Evolutionary conservation across 2,888 invertebrate genomes (phyloP).

Genomic region (Rhimphoctona megacephalus): DNA sequence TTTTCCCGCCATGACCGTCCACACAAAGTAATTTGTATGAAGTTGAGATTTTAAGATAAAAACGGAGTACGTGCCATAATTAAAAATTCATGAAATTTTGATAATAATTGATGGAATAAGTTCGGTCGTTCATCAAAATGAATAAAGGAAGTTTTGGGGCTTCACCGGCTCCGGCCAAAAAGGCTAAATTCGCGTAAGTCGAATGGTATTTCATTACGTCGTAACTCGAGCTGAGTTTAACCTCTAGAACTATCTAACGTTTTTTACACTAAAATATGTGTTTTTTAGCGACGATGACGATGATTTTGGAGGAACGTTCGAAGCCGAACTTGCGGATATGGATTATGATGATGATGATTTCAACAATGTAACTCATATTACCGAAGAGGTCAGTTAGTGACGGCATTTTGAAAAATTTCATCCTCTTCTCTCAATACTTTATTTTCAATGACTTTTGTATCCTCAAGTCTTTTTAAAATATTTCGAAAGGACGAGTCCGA

Average conservation of each 20-base stretch:
- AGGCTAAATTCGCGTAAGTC: constrained; percentile 71
- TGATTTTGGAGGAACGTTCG: constrained; percentile 89
- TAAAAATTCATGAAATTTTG: constrained; percentile 14
- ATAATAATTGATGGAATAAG: constrained; percentile 25
- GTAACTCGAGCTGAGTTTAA: constrained; percentile 30
- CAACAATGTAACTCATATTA: constrained; percentile 85
- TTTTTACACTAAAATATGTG: constrained; percentile 33
- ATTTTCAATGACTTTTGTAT: neutral
- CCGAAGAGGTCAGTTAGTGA: constrained; percentile 84
- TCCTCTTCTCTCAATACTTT: constrained; percentile 13
- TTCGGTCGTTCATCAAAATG: constrained; percentile 56
- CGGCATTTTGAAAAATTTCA: constrained; percentile 7
- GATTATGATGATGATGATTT: constrained; percentile 87
- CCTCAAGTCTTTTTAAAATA: neutral
- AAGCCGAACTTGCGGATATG: constrained; percentile 90
- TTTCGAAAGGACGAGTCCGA: neutral
- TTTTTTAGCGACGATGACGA: constrained; percentile 85
- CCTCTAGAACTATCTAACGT: constrained; percentile 9
- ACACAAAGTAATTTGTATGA: constrained; percentile 1
- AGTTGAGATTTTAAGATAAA: neutral
- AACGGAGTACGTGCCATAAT: neutral
- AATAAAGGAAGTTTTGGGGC: constrained; percentile 64
- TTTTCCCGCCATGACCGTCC: constrained; percentile 50
- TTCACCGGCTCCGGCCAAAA: constrained; percentile 70
- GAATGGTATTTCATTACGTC: constrained; percentile 5